Conservation (phyloP, 92 coral and sea anemone species). For the Parazoanthus atlanticus region DNA sequence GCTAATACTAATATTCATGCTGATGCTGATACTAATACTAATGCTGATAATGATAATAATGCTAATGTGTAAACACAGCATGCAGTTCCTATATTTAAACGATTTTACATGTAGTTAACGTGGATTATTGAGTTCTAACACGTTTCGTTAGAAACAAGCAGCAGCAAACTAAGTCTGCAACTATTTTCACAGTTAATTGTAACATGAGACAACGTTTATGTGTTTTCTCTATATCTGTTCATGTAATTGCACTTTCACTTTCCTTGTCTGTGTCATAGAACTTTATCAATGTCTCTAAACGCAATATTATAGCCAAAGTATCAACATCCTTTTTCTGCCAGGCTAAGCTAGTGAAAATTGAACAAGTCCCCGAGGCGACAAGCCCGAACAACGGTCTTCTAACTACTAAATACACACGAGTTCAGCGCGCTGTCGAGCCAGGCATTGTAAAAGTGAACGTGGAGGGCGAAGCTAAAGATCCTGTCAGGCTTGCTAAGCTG, state of each 20-base stretch:
- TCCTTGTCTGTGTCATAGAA: not conserved
- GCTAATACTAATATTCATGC: not conserved
- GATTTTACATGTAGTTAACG: not conserved
- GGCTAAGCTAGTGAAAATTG: slow-evolving; percentile 39
- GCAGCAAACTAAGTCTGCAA: not conserved
- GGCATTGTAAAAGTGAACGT: not conserved
- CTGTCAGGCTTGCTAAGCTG: slow-evolving; percentile 20
- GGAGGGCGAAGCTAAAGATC: not conserved
- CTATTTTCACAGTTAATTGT: not conserved
- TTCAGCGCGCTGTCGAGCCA: slow-evolving; percentile 31
- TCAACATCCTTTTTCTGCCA: not conserved
- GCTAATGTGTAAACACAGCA: not conserved
- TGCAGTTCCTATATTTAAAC: not conserved
- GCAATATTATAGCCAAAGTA: not conserved
- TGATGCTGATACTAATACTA: not conserved
- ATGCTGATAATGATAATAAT: not conserved
- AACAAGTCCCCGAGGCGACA: slow-evolving; percentile 19
- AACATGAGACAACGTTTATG: not conserved
- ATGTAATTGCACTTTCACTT: not conserved
- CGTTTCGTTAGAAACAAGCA: not conserved
- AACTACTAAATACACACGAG: slow-evolving; percentile 28
- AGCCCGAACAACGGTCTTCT: slow-evolving; percentile 1
- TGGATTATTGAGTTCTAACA: not conserved
- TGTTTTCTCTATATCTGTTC: not conserved
- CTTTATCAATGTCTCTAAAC: not conserved